Conservation (phyloP, 2,797 vertebrate genomes). For the Eleutherodactylus coqui region DNA sequence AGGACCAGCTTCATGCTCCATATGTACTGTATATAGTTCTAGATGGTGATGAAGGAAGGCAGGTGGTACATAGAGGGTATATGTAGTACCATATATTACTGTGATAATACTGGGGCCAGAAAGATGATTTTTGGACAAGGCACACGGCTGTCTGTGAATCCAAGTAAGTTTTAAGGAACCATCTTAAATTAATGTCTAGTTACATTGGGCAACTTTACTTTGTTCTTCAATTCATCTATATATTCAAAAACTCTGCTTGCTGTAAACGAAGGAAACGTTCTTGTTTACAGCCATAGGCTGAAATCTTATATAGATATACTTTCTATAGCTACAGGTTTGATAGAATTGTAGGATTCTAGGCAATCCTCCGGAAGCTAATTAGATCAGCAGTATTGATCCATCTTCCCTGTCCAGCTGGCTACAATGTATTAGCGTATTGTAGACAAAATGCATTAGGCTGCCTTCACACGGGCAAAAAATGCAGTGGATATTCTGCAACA, state of each 20-base stretch:
- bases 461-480: too few relatives aligned
- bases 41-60: background rate
- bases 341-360: background rate
- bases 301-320: background rate
- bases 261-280: background rate
- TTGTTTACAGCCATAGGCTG: background rate
- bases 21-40: background rate
- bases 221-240: background rate
- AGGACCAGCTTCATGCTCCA: background rate
- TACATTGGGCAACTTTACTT: background rate
- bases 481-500: too few relatives aligned
- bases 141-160: slow-evolving; percentile 65
- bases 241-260: background rate
- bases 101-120: slow-evolving; percentile 49
- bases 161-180: slow-evolving; percentile 64
- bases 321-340: too few relatives aligned
- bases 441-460: background rate
- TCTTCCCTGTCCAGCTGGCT: background rate
- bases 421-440: background rate
- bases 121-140: slow-evolving; percentile 66
- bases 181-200: background rate
- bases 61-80: background rate
- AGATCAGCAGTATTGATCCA: background rate
- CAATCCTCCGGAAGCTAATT: background rate
- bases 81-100: slow-evolving; percentile 37